Evolutionary conservation across 1,140 invertebrate genomes (phyloP).

Genomic region (Macrocentrus cingulum): DNA sequence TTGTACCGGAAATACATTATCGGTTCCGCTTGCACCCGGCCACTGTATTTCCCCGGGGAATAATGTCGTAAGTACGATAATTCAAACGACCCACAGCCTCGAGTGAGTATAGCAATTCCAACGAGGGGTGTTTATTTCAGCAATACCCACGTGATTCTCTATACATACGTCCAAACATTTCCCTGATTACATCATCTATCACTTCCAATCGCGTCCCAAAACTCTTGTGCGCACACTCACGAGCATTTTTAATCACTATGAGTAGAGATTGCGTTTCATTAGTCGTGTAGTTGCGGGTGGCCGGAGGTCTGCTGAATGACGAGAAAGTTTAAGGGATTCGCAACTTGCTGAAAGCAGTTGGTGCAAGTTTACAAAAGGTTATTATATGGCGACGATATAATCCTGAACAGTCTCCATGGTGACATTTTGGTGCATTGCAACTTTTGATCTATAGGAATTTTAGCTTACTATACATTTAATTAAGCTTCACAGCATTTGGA

Average conservation of each 20-base stretch:
- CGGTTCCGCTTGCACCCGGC: slow-evolving; percentile 40
- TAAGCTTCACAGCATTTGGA: too few species aligned
- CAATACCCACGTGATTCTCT: not conserved
- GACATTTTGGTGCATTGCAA: too few species aligned
- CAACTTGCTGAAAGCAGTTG: too few species aligned
- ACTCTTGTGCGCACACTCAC: not conserved
- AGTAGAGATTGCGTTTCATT: too few species aligned
- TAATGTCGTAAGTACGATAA: slow-evolving; percentile 43
- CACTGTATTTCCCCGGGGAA: slow-evolving; percentile 45
- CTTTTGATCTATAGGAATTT: too few species aligned
- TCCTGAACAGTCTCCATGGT: too few species aligned
- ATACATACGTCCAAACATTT: slow-evolving; percentile 14
- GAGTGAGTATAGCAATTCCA: slow-evolving; percentile 15
- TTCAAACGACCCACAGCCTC: slow-evolving; percentile 30
- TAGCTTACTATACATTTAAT: too few species aligned
- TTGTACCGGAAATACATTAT: slow-evolving; percentile 46
- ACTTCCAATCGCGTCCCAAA: not conserved
- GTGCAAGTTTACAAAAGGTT: too few species aligned
- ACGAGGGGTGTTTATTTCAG: slow-evolving; percentile 7
- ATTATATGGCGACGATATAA: too few species aligned
- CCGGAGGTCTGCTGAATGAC: too few species aligned
- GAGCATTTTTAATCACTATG: not conserved
- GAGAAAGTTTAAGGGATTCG: too few species aligned
- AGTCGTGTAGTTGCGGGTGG: too few species aligned
- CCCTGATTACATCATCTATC: slow-evolving; percentile 17